A percentile compares a stretch with the other conserved stretches of the same genome.
phyloP scores from a whole-genome alignment of 2,888 invertebrate species.

The Tridacna crocea region DNA sequence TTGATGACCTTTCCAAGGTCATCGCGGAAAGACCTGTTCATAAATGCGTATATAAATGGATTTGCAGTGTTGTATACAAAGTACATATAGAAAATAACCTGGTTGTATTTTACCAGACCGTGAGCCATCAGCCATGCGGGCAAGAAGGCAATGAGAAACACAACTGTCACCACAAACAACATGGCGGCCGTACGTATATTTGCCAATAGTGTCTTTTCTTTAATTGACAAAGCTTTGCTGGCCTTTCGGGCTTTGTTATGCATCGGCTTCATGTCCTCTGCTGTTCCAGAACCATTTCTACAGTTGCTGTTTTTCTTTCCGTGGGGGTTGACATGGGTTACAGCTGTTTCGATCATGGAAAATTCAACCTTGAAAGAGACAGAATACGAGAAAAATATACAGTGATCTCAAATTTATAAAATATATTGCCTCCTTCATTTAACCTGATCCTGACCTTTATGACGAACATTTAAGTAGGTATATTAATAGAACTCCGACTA shows the following conservation, averaged over 20 bases:
- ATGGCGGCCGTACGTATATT: slow-evolving; percentile 83
- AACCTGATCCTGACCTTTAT: too few relatives aligned
- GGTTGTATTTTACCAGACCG: slow-evolving; percentile 66
- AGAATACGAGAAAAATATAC: neutral
- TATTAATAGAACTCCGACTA: too few relatives aligned
- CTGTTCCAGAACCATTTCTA: slow-evolving; percentile 12
- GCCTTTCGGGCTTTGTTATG: slow-evolving; percentile 27
- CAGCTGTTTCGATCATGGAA: slow-evolving; percentile 58
- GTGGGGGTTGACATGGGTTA: slow-evolving; percentile 59
- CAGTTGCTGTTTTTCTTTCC: slow-evolving; percentile 34
- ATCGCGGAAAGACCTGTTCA: slow-evolving; percentile 82
- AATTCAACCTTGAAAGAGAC: slow-evolving; percentile 53
- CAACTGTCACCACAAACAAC: slow-evolving; percentile 83
- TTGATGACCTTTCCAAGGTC: slow-evolving; percentile 71
- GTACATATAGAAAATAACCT: slow-evolving; percentile 81
- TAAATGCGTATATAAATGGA: slow-evolving; percentile 83
- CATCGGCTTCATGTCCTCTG: slow-evolving; percentile 40
- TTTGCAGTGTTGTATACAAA: slow-evolving; percentile 82
- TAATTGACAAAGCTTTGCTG: slow-evolving; percentile 48
- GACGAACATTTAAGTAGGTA: too few relatives aligned
- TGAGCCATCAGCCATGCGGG: slow-evolving; percentile 81
- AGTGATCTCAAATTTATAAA: neutral
- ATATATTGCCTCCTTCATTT: too few relatives aligned
- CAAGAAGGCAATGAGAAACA: slow-evolving; percentile 82
- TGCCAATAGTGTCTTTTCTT: slow-evolving; percentile 64